Base-by-base conservation (phyloP, 1,140 invertebrate genomes). In the Papilio aristodemus region DNA sequence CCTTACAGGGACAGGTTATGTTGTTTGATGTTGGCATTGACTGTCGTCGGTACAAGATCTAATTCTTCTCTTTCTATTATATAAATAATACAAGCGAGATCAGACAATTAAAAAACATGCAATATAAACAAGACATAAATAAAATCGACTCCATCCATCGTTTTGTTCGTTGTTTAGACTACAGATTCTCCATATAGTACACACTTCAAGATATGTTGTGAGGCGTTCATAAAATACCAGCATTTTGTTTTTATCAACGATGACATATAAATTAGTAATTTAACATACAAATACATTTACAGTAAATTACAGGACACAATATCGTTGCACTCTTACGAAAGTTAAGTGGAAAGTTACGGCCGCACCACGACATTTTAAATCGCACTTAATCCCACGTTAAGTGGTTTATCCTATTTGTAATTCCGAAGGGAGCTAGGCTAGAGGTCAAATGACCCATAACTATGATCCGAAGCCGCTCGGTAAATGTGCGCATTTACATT, bases 371-470 rank as follows among this genome's bases (percentile, higher is more conserved):
- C 71, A 71, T 76, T 74, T 82, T 74, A 77, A 78, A 80, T 73
- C 67, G 37, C 71, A 70, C 68, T 75, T 71, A 76, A 70, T 59
- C n/a, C 68, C 58, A 57, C 43, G 74, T 75, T 71, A 77, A 80
- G 67, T 72, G 67, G 67, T 81, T 70, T 68, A 69, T 68, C 73
- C 82, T 77, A 76, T 80, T 87, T 87, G 79, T 84, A 84, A 87
- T 87, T 85, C 85, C 76, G 79, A 63, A 74, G 70, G 72, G 71
- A 76, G 67, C 75, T 68, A 68, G 74, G 72, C 74, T 71, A 75
- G 83, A 36, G 83, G 81, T 82, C 83, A 85, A 84, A 77, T 86
- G 83, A 80, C 83, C 83, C 84, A 85, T 88, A 86, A 86, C 80
- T 84, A 75, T 77, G 75, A 84, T 75, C 78, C 70, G 62, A 71